Evolutionary conservation across 2,113 vertebrate genomes (phyloP).

Genomic region (Brachypodius melanocephalos): DNA sequence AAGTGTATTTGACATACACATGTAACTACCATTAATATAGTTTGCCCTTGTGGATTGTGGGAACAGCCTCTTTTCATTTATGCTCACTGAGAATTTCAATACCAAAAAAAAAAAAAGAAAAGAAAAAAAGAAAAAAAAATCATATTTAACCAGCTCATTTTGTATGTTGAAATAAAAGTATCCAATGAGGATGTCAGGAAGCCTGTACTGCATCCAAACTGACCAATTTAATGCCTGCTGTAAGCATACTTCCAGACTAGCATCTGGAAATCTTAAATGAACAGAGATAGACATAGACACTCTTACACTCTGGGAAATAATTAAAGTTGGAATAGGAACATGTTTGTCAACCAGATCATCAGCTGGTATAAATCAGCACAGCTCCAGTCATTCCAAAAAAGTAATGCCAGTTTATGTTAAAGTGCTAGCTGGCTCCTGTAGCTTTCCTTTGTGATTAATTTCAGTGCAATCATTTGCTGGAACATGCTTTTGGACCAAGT

Average conservation of each 20-base stretch:
- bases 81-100: background rate
- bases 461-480: slow-evolving; percentile 39
- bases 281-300: slow-evolving; percentile 39
- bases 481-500: slow-evolving; percentile 39
- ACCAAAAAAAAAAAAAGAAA: background rate
- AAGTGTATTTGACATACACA: background rate
- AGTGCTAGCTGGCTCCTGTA: slow-evolving; percentile 43
- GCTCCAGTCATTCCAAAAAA: slow-evolving; percentile 28
- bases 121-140: background rate
- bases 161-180: background rate
- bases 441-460: slow-evolving; percentile 56
- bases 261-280: slow-evolving; percentile 60
- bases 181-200: slow-evolving; percentile 11
- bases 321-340: slow-evolving; percentile 34
- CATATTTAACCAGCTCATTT: background rate
- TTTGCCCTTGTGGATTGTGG: background rate
- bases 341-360: slow-evolving; percentile 35
- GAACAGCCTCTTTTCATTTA: background rate
- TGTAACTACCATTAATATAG: background rate
- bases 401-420: slow-evolving; percentile 42
- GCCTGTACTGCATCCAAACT: slow-evolving; percentile 3
- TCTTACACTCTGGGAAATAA: slow-evolving; percentile 35
- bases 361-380: slow-evolving; percentile 51
- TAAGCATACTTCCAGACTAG: slow-evolving; percentile 30
- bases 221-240: slow-evolving; percentile 25